Evolutionary conservation across 2,888 invertebrate species (phyloP).

Genomic region (Microctonus brassicae): DNA sequence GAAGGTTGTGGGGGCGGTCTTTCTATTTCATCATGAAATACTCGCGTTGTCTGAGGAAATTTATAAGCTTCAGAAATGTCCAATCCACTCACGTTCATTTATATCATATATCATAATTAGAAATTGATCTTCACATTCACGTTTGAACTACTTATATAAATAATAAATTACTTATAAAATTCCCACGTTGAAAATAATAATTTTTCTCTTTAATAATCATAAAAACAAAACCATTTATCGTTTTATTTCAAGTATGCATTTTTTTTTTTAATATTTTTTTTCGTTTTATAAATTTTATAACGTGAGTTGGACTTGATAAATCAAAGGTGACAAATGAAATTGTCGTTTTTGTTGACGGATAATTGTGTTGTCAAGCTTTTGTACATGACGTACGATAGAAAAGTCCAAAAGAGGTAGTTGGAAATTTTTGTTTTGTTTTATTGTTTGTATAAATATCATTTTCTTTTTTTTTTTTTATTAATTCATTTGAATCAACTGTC

Average conservation of each 20-base stretch:
- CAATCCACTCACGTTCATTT: constrained; percentile 13
- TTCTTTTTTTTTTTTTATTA: background rate
- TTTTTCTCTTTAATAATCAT: background rate
- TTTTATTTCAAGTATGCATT: too few relatives aligned
- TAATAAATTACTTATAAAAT: background rate
- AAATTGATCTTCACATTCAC: background rate
- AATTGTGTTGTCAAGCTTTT: constrained; percentile 18
- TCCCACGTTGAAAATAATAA: background rate
- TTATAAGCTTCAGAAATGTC: constrained; percentile 23
- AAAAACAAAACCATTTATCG: too few relatives aligned
- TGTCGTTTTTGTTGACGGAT: background rate
- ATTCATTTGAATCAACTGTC: constrained; percentile 16
- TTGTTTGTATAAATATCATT: background rate
- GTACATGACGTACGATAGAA: background rate
- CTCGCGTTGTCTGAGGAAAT: background rate
- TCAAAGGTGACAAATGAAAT: background rate
- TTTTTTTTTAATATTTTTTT: background rate
- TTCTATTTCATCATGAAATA: background rate
- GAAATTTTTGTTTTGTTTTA: background rate
- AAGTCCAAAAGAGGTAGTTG: constrained; percentile 5
- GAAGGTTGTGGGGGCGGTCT: background rate
- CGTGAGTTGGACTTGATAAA: background rate
- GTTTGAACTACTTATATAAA: background rate
- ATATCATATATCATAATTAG: constrained; percentile 28
- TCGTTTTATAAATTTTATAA: background rate